A percentile compares a stretch with the other conserved stretches of the same genome.
phyloP scores from a whole-genome alignment of 2,888 invertebrate species.

The Diaprepes abbreviatus region DNA sequence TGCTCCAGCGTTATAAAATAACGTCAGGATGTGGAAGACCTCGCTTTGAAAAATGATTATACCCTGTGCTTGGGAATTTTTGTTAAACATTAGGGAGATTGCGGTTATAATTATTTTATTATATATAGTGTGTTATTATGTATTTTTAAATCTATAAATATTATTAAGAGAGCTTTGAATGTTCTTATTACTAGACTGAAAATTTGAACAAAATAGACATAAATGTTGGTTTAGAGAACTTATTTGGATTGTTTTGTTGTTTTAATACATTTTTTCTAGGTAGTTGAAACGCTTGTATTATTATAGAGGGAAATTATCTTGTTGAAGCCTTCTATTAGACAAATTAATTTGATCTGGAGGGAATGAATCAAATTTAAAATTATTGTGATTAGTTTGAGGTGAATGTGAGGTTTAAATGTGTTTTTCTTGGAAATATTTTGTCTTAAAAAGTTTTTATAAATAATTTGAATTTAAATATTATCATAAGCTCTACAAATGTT shows the following conservation, averaged over 20 bases:
- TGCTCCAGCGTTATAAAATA: constrained; percentile 15
- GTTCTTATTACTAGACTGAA: neutral
- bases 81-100: no score
- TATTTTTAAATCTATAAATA: no score
- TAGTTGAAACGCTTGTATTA: neutral
- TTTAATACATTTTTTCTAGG: neutral
- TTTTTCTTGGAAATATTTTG: constrained; percentile 14
- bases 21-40: neutral
- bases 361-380: no score
- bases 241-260: neutral
- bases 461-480: constrained; percentile 5
- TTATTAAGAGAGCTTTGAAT: no score
- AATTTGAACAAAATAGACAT: constrained; percentile 1
- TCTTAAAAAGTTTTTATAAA: neutral
- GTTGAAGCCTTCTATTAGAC: no score
- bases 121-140: no score
- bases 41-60: constrained; percentile 3
- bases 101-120: no score
- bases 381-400: no score
- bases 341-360: constrained; percentile 3
- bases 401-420: neutral
- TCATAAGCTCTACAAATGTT: constrained; percentile 18
- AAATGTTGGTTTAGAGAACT: neutral
- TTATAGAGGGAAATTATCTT: no score
- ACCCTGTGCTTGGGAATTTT: no score